These are phyloP conservation scores for Echinops telfairi DNA, from an alignment of 2,113 vertebrate species.

Conservation along the genomic window DNA sequence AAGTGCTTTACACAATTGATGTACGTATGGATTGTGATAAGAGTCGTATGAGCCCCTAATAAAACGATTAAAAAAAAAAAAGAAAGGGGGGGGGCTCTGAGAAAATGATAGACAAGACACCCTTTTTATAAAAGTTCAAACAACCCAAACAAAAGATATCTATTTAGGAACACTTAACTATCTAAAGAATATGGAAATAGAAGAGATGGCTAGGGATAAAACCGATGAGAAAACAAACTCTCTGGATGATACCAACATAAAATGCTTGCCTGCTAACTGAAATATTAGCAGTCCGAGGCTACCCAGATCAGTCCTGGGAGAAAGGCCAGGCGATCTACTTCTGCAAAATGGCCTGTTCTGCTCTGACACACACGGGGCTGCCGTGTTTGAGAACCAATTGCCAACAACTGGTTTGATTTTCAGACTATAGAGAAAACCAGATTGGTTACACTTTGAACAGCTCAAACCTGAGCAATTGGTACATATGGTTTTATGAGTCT, in stretches of 20 bases:
- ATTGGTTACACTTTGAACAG: not conserved
- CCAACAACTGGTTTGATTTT: not conserved
- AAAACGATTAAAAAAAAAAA: too few relatives aligned
- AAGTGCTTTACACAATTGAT: too few relatives aligned
- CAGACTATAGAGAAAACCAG: not conserved
- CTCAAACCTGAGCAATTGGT: not conserved
- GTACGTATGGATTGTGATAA: too few relatives aligned
- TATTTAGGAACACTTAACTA: not conserved
- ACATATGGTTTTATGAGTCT: not conserved
- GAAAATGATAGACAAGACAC: not conserved
- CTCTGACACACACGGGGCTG: not conserved
- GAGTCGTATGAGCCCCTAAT: too few relatives aligned
- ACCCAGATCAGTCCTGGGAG: not conserved
- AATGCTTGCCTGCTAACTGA: not conserved
- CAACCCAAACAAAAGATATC: not conserved
- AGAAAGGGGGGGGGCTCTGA: not conserved
- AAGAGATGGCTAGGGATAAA: not conserved
- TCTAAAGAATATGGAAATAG: not conserved
- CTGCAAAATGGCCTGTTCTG: not conserved
- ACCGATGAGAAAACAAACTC: not conserved
- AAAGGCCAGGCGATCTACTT: not conserved
- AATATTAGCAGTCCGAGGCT: not conserved
- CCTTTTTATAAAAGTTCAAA: constrained; percentile 38
- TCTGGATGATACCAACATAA: not conserved
- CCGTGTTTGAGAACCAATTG: not conserved